phyloP scores from a whole-genome alignment of 2,888 invertebrate genomes.

The Platynereis dumerilii region DNA sequence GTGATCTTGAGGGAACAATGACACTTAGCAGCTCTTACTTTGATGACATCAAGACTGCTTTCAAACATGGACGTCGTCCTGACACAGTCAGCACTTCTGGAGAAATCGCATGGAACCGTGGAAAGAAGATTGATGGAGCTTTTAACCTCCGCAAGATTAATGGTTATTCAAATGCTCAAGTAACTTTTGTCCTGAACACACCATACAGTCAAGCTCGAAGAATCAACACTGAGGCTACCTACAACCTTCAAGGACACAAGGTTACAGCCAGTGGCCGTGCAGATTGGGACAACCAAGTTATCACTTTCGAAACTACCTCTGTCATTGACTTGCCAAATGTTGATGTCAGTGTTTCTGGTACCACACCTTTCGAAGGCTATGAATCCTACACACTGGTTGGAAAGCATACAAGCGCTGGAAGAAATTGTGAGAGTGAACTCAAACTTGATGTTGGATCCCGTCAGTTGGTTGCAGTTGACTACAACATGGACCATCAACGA shows the following conservation, averaged over 20 bases:
- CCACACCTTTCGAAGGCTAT: constrained; percentile 31
- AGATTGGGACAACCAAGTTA: constrained; percentile 6
- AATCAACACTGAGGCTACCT: constrained; percentile 14
- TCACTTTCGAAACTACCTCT: constrained; percentile 3
- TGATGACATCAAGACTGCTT: constrained; percentile 29
- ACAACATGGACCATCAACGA: constrained; percentile 28
- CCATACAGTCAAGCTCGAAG: constrained; percentile 29
- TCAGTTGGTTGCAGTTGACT: constrained; percentile 24
- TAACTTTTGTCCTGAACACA: constrained; percentile 27
- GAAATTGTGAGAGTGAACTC: constrained; percentile 19
- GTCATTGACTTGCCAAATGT: constrained; percentile 9
- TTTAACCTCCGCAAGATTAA: constrained; percentile 24
- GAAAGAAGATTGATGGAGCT: constrained; percentile 36
- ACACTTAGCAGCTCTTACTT: constrained; percentile 15
- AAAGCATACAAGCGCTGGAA: constrained; percentile 10
- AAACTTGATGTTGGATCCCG: constrained; percentile 28
- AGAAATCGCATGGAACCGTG: constrained; percentile 41
- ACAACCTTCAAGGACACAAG: constrained; percentile 24
- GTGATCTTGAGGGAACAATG: neutral
- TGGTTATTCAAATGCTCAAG: constrained; percentile 23
- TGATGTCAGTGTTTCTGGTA: constrained; percentile 22
- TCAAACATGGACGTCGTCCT: constrained; percentile 25
- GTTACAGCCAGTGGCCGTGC: constrained; percentile 15
- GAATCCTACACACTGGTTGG: constrained; percentile 26
- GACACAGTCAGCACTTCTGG: constrained; percentile 19